A percentile compares a stretch with the other conserved stretches of the same genome.
phyloP scores from a whole-genome alignment of 2,888 invertebrate species.

The Zygaena filipendulae region DNA sequence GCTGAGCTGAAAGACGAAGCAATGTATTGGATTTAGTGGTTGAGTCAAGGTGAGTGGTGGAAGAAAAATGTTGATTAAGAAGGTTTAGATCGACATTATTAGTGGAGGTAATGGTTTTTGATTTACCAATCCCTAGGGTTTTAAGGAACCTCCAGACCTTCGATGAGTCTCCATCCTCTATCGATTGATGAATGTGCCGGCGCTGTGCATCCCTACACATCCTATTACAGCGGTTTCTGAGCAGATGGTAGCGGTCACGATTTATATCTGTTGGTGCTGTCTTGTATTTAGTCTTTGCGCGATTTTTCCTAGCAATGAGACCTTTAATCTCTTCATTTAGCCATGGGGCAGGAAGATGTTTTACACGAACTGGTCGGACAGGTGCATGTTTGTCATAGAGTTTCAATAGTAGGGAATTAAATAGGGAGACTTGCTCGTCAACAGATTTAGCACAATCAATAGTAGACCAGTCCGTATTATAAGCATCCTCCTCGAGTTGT shows the following conservation, averaged over 20 bases:
- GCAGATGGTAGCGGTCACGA: not conserved
- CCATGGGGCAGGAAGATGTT: slow-evolving; percentile 14
- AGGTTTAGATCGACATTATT: not conserved
- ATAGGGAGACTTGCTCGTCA: slow-evolving; percentile 9
- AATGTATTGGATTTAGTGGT: not conserved
- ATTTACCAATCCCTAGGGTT: slow-evolving; percentile 7
- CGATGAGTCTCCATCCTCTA: slow-evolving; percentile 2
- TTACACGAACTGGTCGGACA: slow-evolving; percentile 5
- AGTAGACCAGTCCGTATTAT: slow-evolving; percentile 7
- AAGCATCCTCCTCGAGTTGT: slow-evolving; percentile 6
- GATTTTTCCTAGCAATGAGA: slow-evolving; percentile 7
- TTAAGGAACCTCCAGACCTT: slow-evolving; percentile 7
- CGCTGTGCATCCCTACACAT: slow-evolving; percentile 7
- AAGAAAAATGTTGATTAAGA: slow-evolving; percentile 2
- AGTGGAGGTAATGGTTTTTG: no score
- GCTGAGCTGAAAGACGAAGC: no score
- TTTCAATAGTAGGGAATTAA: slow-evolving; percentile 7
- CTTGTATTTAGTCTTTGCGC: slow-evolving; percentile 8
- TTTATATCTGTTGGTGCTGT: slow-evolving; percentile 2
- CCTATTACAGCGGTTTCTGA: slow-evolving; percentile 7
- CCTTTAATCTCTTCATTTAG: slow-evolving; percentile 6
- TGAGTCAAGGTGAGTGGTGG: slow-evolving; percentile 1
- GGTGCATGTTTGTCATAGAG: slow-evolving; percentile 13
- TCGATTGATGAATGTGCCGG: slow-evolving; percentile 8
- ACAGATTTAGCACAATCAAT: slow-evolving; percentile 1